These are phyloP conservation scores for Jacana jacana DNA, from an alignment of 2,113 vertebrate species.

Conservation along the genomic window DNA sequence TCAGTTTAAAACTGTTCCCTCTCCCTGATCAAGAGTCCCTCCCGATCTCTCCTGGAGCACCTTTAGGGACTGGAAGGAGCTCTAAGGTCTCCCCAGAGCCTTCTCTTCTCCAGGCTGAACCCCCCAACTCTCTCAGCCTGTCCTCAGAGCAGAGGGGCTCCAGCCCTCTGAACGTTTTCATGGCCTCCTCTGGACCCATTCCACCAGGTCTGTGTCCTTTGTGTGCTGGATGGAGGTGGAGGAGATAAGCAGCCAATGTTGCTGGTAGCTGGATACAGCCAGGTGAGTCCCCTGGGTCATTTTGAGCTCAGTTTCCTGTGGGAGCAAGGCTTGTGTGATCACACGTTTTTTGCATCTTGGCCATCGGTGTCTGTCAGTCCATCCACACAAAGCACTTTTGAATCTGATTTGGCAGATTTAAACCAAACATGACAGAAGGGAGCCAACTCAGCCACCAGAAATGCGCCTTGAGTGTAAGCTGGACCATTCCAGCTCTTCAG, in stretches of 20 bases:
- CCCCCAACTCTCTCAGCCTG: not conserved
- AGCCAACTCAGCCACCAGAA: not conserved
- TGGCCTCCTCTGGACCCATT: not conserved
- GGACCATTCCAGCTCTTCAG: not conserved
- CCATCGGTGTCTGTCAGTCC: not conserved
- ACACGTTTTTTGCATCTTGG: not conserved
- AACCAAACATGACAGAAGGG: not conserved
- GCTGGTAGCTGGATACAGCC: not conserved
- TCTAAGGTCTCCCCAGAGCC: not conserved
- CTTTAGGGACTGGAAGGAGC: too few relatives aligned
- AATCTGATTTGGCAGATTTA: not conserved
- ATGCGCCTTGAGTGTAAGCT: not conserved
- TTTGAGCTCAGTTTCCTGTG: not conserved
- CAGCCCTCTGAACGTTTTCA: too few relatives aligned
- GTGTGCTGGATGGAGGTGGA: not conserved
- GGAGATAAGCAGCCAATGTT: not conserved
- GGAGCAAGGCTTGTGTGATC: not conserved
- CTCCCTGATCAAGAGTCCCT: too few relatives aligned
- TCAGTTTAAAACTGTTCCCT: too few relatives aligned
- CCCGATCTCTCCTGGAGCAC: too few relatives aligned
- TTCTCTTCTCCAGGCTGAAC: not conserved
- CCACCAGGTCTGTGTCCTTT: accelerated
- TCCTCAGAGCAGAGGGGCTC: not conserved
- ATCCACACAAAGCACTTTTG: not conserved
- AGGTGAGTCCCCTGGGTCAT: not conserved